phyloP scores from a whole-genome alignment of 2,113 vertebrate species.

The Nanorana parkeri region DNA sequence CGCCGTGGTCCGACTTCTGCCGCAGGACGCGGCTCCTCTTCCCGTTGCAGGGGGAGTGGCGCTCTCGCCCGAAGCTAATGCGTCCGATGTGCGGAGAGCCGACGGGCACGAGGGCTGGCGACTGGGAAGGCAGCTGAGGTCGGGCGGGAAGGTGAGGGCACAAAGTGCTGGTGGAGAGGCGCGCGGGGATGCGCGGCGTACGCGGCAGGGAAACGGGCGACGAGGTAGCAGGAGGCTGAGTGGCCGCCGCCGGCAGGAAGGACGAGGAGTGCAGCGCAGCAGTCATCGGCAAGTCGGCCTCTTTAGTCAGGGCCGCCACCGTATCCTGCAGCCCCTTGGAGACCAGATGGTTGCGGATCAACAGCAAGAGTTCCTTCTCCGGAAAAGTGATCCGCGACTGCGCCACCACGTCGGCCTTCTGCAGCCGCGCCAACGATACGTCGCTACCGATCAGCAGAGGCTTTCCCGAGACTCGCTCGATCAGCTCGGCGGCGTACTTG shows the following conservation, averaged over 20 bases:
- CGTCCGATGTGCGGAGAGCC: constrained; percentile 89
- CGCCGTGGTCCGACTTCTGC: constrained; percentile 97
- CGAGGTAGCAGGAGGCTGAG: constrained; percentile 71
- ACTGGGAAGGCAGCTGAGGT: constrained; percentile 75
- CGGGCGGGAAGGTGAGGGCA: constrained; percentile 81
- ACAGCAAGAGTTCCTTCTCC: constrained; percentile 93
- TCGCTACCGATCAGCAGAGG: constrained; percentile 92
- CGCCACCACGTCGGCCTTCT: constrained; percentile 96
- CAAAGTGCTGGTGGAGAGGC: constrained; percentile 73
- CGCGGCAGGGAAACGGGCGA: constrained; percentile 85
- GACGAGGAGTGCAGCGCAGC: constrained; percentile 85
- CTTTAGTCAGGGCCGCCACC: constrained; percentile 85
- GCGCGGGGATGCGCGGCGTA: constrained; percentile 87
- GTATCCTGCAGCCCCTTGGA: constrained; percentile 94
- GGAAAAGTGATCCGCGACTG: constrained; percentile 95
- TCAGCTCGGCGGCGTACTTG: constrained; percentile 93
- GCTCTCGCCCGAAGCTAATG: constrained; percentile 93
- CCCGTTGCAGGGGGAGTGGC: constrained; percentile 82
- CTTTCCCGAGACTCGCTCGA: constrained; percentile 94
- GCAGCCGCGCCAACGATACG: constrained; percentile 92
- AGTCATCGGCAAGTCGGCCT: constrained; percentile 94
- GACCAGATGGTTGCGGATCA: constrained; percentile 95
- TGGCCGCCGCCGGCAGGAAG: constrained; percentile 75
- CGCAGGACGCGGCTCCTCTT: constrained; percentile 89
- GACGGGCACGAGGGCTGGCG: constrained; percentile 77